Conservation (phyloP, 2,888 invertebrate species). For the Calliopum simillimum region DNA sequence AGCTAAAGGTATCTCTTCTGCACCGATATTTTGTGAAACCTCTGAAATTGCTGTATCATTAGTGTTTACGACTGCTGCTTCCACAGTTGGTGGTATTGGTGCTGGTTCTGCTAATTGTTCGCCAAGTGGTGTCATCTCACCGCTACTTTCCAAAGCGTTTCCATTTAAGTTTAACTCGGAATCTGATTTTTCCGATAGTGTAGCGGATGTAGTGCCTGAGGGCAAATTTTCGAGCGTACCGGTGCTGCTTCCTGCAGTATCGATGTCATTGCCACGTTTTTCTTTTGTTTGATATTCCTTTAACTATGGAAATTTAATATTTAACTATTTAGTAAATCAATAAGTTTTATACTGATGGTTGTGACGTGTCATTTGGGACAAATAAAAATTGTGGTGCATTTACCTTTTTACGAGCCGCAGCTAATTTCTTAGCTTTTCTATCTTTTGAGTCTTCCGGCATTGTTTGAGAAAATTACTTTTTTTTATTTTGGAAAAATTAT, state of each 20-base stretch:
- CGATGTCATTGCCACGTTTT: conserved; percentile 47
- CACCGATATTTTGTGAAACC: not conserved
- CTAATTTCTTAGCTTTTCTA: conserved; percentile 63
- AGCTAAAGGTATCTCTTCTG: not conserved
- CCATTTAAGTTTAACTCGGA: conserved; percentile 54
- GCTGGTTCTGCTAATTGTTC: not conserved
- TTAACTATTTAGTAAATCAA: conserved; percentile 39
- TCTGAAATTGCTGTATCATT: not conserved
- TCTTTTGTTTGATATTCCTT: conserved; percentile 56
- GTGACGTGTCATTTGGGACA: conserved; percentile 41
- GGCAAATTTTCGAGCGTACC: conserved; percentile 33
- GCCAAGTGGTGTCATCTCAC: not conserved
- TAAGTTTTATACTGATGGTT: conserved; percentile 45
- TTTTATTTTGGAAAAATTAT: no score
- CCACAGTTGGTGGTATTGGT: not conserved
- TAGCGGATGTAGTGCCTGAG: conserved; percentile 53
- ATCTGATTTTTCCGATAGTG: conserved; percentile 59
- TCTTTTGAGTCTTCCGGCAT: conserved; percentile 63
- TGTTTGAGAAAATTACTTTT: no score
- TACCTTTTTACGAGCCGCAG: conserved; percentile 66
- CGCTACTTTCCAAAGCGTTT: conserved; percentile 31
- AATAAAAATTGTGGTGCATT: not conserved
- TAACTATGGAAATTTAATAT: conserved; percentile 48
- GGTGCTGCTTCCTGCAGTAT: not conserved
- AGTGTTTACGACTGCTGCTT: not conserved